phyloP scores from a whole-genome alignment of 2,113 vertebrate genomes.

The Marmota flaviventris region DNA sequence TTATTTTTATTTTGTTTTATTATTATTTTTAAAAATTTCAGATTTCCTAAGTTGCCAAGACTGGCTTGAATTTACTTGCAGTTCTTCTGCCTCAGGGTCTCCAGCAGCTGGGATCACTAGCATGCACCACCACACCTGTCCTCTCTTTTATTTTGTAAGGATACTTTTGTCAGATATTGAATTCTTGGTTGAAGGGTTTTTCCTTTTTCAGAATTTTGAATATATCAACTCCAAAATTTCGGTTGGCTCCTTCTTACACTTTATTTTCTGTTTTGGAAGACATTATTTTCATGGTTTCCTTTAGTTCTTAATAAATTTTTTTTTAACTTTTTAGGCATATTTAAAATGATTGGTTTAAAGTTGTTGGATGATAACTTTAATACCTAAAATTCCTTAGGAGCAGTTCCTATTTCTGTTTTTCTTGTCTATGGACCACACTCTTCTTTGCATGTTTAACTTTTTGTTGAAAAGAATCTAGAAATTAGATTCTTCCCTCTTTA shows the following conservation, averaged over 20 bases:
- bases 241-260: background rate
- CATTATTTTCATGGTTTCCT: conserved; percentile 4
- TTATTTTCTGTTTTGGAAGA: conserved; percentile 37
- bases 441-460: background rate
- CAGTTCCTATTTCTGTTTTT: conserved; percentile 14
- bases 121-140: too few species aligned
- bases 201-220: background rate
- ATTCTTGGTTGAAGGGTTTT: background rate
- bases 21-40: background rate
- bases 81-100: too few species aligned
- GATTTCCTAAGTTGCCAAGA: too few species aligned
- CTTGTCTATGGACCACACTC: background rate
- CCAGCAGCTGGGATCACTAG: too few species aligned
- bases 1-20: too few species aligned
- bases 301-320: conserved; percentile 16
- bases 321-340: background rate
- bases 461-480: background rate
- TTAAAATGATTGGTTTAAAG: conserved; percentile 43
- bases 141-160: conserved; percentile 7
- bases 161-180: conserved; percentile 10
- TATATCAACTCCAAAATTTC: conserved; percentile 14
- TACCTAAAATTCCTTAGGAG: background rate
- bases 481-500: background rate
- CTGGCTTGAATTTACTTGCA: too few species aligned
- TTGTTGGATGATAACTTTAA: background rate